Evolutionary conservation across 1,140 invertebrate genomes (phyloP).

Genomic region (Hestina assimilis): DNA sequence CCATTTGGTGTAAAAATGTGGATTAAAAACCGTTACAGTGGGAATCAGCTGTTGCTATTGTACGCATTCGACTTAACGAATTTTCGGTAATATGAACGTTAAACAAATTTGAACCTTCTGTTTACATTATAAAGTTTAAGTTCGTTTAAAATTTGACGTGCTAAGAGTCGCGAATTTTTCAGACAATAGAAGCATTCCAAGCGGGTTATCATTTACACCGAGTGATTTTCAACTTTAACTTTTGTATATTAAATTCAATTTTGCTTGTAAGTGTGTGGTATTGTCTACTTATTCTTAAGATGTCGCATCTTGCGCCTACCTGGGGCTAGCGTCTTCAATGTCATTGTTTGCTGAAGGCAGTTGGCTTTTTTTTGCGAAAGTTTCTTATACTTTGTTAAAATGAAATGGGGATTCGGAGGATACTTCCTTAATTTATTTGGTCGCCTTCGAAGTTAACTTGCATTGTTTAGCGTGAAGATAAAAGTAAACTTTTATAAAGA

Average conservation of each 20-base stretch:
- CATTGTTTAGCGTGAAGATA: slow-evolving; percentile 2
- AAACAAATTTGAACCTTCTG: slow-evolving; percentile 14
- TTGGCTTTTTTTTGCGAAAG: slow-evolving; percentile 45
- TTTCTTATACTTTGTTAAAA: slow-evolving; percentile 32
- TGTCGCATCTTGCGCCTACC: slow-evolving; percentile 67
- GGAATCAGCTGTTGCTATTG: slow-evolving; percentile 62
- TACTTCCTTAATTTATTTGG: slow-evolving; percentile 3
- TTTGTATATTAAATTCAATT: slow-evolving; percentile 23
- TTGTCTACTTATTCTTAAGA: slow-evolving; percentile 57
- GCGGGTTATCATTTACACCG: slow-evolving; percentile 16
- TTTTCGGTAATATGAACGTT: slow-evolving; percentile 16
- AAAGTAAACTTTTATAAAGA: background rate
- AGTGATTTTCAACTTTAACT: slow-evolving; percentile 32
- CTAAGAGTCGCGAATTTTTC: slow-evolving; percentile 22
- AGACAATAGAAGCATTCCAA: slow-evolving; percentile 20
- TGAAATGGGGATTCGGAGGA: slow-evolving; percentile 9
- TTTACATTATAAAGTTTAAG: slow-evolving; percentile 7
- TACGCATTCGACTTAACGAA: slow-evolving; percentile 31
- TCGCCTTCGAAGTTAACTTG: slow-evolving; percentile 8
- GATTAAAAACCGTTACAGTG: slow-evolving; percentile 54
- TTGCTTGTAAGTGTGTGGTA: slow-evolving; percentile 4
- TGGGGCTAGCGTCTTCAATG: slow-evolving; percentile 58
- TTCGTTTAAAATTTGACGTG: background rate
- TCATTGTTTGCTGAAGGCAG: slow-evolving; percentile 48
- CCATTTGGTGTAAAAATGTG: slow-evolving; percentile 26